phyloP scores from a whole-genome alignment of 2,797 vertebrate genomes.

The Hemibagrus guttatus region DNA sequence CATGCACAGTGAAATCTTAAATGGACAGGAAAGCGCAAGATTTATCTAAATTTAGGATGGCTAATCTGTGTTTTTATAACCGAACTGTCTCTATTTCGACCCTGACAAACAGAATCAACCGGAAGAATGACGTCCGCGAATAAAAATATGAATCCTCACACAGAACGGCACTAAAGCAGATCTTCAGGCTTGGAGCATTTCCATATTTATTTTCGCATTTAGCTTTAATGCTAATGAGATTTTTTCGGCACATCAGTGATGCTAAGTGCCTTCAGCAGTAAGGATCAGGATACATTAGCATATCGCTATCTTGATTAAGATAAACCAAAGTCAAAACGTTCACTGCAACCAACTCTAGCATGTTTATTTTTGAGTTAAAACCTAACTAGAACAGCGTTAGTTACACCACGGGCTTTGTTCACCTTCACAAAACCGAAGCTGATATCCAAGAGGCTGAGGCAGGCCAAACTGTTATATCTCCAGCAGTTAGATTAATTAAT shows the following conservation, averaged over 20 bases:
- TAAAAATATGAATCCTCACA: neutral
- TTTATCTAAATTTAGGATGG: slow-evolving; percentile 49
- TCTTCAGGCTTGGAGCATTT: neutral
- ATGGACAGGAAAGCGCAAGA: slow-evolving; percentile 33
- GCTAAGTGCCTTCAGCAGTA: slow-evolving; percentile 80
- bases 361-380: slow-evolving; percentile 58
- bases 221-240: slow-evolving; percentile 69
- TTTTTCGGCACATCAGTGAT: slow-evolving; percentile 74
- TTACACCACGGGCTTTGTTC: neutral
- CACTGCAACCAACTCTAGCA: slow-evolving; percentile 61
- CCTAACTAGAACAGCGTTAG: neutral
- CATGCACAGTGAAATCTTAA: slow-evolving; percentile 49
- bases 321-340: slow-evolving; percentile 72
- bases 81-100: slow-evolving; percentile 57
- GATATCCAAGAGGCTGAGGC: neutral
- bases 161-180: neutral
- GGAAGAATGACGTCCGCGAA: neutral
- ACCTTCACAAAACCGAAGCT: neutral
- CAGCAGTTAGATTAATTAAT: neutral
- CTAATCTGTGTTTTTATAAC: slow-evolving; percentile 56
- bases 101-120: neutral
- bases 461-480: too few species aligned
- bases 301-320: slow-evolving; percentile 63
- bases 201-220: slow-evolving; percentile 31
- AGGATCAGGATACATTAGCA: slow-evolving; percentile 71